Evolutionary conservation across 2,888 invertebrate genomes (phyloP).

Genomic region (Ophonus ardosiacus): DNA sequence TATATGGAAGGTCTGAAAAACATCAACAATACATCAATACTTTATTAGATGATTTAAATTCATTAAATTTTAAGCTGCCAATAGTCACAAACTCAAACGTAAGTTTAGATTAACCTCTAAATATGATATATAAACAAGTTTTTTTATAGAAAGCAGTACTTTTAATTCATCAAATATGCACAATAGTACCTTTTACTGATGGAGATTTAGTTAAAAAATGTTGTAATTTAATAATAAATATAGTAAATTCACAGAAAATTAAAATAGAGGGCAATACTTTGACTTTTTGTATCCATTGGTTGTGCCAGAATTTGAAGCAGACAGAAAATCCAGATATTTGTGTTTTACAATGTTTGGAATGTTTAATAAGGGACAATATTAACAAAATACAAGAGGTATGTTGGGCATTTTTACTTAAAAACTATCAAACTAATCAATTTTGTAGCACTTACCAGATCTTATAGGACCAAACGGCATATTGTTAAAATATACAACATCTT

Average conservation of each 20-base stretch:
- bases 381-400: conserved; percentile 67
- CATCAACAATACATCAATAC: conserved; percentile 77
- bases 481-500: conserved; percentile 62
- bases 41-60: conserved; percentile 81
- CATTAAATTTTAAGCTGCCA: conserved; percentile 78
- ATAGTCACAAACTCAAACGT: conserved; percentile 72
- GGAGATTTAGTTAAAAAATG: conserved; percentile 79
- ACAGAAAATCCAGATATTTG: conserved; percentile 71
- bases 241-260: conserved; percentile 79
- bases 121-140: conserved; percentile 31
- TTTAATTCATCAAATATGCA: conserved; percentile 73
- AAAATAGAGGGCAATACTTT: conserved; percentile 73
- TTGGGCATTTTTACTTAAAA: not conserved
- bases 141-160: conserved; percentile 73
- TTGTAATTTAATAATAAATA: conserved; percentile 78
- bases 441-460: conserved; percentile 69
- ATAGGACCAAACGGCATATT: conserved; percentile 65
- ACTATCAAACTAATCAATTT: conserved; percentile 32
- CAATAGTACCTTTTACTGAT: conserved; percentile 75
- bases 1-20: conserved; percentile 72
- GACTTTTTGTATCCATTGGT: conserved; percentile 72
- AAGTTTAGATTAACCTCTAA: conserved; percentile 65
- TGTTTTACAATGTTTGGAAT: conserved; percentile 73
- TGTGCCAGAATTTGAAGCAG: conserved; percentile 71
- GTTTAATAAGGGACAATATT: conserved; percentile 72